Conservation (phyloP, 2,113 vertebrate species). For the Leptocoma aspasia region DNA sequence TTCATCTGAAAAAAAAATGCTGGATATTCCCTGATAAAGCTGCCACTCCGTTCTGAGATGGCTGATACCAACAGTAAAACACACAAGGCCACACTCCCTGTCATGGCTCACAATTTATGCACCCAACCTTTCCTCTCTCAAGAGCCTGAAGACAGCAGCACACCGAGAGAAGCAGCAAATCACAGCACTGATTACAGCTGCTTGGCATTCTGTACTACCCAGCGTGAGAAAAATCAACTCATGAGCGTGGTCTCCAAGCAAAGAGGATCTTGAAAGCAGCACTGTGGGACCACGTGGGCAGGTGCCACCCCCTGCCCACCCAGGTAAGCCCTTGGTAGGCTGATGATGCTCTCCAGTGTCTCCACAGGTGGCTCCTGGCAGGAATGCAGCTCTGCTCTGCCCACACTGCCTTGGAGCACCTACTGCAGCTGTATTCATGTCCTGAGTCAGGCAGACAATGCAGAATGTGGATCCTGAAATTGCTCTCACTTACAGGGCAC, state of each 20-base stretch:
- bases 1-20: slow-evolving; percentile 11
- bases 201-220: rapidly evolving
- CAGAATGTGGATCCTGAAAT: neutral
- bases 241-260: neutral
- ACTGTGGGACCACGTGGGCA: rapidly evolving
- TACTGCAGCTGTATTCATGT: neutral
- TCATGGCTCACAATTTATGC: neutral
- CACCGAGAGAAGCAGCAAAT: neutral
- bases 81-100: neutral
- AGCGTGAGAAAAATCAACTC: neutral
- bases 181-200: neutral
- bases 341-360: neutral
- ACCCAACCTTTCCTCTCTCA: neutral
- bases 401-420: neutral
- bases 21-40: slow-evolving; percentile 41
- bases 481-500: neutral
- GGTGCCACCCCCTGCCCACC: neutral
- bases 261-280: neutral
- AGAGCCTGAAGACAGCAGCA: neutral
- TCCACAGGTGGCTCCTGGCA: neutral
- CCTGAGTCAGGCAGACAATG: neutral
- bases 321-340: neutral
- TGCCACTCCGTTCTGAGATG: neutral
- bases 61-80: neutral
- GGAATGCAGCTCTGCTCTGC: neutral